These are phyloP conservation scores for Cacoxenus indagator DNA, from an alignment of 2,888 invertebrate genomes.

Conservation along the genomic window DNA sequence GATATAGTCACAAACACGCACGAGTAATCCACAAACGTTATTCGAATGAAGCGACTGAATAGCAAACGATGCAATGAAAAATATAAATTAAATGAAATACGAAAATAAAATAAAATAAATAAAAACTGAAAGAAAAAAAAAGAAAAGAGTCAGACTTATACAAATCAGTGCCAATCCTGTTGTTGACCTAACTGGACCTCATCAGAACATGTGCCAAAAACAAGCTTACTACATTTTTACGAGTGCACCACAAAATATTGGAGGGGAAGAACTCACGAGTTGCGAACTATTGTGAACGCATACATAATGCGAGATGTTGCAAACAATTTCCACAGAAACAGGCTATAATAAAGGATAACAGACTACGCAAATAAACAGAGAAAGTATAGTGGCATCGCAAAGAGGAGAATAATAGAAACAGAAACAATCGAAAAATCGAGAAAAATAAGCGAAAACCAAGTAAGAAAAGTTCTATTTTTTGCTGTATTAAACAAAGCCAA, in stretches of 20 bases:
- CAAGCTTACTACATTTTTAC: not conserved
- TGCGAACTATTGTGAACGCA: not conserved
- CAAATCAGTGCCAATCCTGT: conserved; percentile 17
- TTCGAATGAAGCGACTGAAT: not conserved
- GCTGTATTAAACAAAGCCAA: too few relatives aligned
- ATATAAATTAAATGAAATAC: not conserved
- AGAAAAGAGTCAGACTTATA: not conserved
- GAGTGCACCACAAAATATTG: not conserved
- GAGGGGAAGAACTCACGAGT: not conserved
- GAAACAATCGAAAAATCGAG: not conserved
- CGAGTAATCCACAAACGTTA: conserved; percentile 15
- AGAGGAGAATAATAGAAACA: not conserved
- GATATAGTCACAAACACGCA: conserved; percentile 17
- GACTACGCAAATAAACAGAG: not conserved
- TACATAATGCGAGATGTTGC: not conserved
- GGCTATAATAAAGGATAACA: not conserved
- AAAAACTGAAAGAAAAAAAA: not conserved
- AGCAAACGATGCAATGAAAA: not conserved
- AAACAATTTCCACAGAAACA: not conserved
- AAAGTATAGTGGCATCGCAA: not conserved
- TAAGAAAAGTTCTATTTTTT: too few relatives aligned
- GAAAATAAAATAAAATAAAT: not conserved
- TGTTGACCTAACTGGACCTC: not conserved
- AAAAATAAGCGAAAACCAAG: too few relatives aligned
- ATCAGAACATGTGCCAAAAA: not conserved